These are phyloP conservation scores for Cinclus cinclus DNA, from an alignment of 2,113 vertebrate species.

Conservation along the genomic window DNA sequence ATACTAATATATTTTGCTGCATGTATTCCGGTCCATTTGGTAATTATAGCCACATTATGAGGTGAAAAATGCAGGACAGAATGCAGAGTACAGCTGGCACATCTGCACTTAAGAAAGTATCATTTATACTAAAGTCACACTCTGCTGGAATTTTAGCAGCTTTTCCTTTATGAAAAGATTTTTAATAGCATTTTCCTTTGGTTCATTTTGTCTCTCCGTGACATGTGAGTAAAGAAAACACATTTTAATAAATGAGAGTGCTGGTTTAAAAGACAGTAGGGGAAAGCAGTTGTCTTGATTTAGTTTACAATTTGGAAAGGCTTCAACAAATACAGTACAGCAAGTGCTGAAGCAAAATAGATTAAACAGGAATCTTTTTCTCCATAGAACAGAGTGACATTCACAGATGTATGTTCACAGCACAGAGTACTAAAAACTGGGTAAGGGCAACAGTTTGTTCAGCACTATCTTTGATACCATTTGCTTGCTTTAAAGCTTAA, in stretches of 20 bases:
- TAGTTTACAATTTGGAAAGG: slow-evolving; percentile 40
- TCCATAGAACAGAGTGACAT: not conserved
- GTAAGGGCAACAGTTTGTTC: not conserved
- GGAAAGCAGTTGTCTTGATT: not conserved
- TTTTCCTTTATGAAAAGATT: not conserved
- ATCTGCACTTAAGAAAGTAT: not conserved
- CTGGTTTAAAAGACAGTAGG: slow-evolving; percentile 32
- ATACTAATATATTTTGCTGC: not conserved
- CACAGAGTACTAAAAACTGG: not conserved
- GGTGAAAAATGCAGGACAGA: not conserved
- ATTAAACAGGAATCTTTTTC: not conserved
- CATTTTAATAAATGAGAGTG: slow-evolving; percentile 29
- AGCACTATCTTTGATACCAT: not conserved
- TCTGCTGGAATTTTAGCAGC: not conserved
- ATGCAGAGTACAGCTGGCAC: not conserved
- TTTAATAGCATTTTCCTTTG: not conserved
- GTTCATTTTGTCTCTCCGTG: not conserved
- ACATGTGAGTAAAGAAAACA: not conserved
- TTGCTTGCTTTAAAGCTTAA: not conserved
- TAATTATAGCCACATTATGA: not conserved
- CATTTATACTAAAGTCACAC: not conserved
- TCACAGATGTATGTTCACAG: not conserved
- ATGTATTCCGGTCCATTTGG: not conserved
- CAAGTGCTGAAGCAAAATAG: not conserved
- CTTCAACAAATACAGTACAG: slow-evolving; percentile 44